phyloP scores from a whole-genome alignment of 2,113 vertebrate genomes.

The Meriones unguiculatus region DNA sequence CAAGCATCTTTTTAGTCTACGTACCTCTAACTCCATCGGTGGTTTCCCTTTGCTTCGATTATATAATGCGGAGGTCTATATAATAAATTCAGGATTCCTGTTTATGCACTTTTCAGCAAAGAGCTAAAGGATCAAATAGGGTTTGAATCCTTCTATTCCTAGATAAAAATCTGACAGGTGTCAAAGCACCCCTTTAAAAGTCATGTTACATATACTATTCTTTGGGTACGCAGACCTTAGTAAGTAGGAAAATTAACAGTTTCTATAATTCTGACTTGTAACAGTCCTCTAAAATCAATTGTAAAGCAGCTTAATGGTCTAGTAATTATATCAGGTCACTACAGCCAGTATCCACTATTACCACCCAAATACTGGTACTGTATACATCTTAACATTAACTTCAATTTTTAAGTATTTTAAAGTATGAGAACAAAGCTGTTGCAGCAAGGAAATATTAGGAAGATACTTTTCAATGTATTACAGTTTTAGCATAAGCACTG shows the following conservation, averaged over 20 bases:
- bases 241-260: slow-evolving; percentile 64
- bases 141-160: slow-evolving; percentile 83
- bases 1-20: slow-evolving; percentile 79
- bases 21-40: slow-evolving; percentile 84
- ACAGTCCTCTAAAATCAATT: slow-evolving; percentile 62
- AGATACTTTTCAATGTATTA: slow-evolving; percentile 15
- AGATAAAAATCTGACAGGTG: slow-evolving; percentile 78
- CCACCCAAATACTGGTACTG: slow-evolving; percentile 57
- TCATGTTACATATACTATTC: slow-evolving; percentile 75
- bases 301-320: slow-evolving; percentile 65
- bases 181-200: slow-evolving; percentile 74
- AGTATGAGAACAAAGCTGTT: background rate
- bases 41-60: slow-evolving; percentile 83
- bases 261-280: slow-evolving; percentile 59
- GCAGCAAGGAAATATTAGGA: background rate
- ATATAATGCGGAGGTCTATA: slow-evolving; percentile 83
- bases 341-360: slow-evolving; percentile 44
- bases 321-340: slow-evolving; percentile 28
- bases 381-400: slow-evolving; percentile 27
- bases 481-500: background rate
- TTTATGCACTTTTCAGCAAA: slow-evolving; percentile 83
- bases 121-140: slow-evolving; percentile 82
- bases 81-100: slow-evolving; percentile 84
- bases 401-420: slow-evolving; percentile 28
- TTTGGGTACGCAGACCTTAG: slow-evolving; percentile 75